These are phyloP conservation scores for Geodia barretti DNA, from an alignment of 37 sponge, comb jelly and placozoan species.

Conservation along the genomic window DNA sequence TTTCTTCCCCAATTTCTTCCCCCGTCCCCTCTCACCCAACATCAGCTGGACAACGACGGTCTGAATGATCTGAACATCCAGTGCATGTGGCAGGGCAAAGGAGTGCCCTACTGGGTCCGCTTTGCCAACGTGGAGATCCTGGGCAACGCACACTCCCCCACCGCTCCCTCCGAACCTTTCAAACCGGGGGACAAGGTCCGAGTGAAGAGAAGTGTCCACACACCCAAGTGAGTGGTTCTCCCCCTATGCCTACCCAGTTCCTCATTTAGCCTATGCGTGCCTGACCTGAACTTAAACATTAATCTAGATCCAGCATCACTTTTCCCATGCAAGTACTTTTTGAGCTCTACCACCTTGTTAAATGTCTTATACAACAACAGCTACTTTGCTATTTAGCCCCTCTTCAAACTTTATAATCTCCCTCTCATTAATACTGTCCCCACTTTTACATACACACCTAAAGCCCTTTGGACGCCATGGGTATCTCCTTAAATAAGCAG, in stretches of 20 bases:
- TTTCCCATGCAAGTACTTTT: background rate
- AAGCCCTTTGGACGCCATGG: too few species aligned
- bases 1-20: too few species aligned
- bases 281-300: background rate
- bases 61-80: slow-evolving; percentile 86
- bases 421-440: too few species aligned
- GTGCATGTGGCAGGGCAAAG: slow-evolving; percentile 79
- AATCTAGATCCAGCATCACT: background rate
- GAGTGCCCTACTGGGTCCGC: slow-evolving; percentile 84
- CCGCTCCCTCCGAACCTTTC: slow-evolving; percentile 20
- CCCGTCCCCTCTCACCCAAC: background rate
- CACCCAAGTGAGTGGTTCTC: slow-evolving; percentile 77
- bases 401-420: too few species aligned
- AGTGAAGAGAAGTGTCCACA: slow-evolving; percentile 63
- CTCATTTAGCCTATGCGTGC: too few species aligned
- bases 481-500: too few species aligned
- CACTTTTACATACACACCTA: too few species aligned
- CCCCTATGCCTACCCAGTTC: too few species aligned
- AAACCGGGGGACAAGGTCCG: slow-evolving; percentile 77
- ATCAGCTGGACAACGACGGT: slow-evolving; percentile 86
- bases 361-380: slow-evolving; percentile 28
- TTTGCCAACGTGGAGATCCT: slow-evolving; percentile 69
- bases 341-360: background rate
- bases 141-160: slow-evolving; percentile 3
- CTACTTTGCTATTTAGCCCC: too few species aligned